Base-by-base conservation (phyloP, 2,888 invertebrate species). In the Lithosia quadra region DNA sequence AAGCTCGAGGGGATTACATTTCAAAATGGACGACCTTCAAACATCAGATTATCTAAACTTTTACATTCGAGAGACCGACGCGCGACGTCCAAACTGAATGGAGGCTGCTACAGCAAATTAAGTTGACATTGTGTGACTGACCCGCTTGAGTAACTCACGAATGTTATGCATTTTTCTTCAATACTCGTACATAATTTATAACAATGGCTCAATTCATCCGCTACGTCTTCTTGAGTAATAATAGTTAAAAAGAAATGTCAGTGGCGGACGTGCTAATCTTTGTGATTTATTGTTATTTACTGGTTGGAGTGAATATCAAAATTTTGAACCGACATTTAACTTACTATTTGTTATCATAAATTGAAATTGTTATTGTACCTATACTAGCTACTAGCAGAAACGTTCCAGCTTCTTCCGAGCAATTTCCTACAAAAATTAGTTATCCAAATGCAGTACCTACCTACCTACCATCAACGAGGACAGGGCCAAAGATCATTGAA, bases 41-140 rank as follows among this genome's bases (percentile, higher is more conserved):
- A 84, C 88, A 87, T 90, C 89, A 88, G 88, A 91, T 90, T 89
- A 91, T 88, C 87, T 87, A 87, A 89, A 91, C 91, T 91, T 91
- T 91, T 92, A 92, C 91, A 89, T 89, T 90, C 79, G 81, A 84
- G 81, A 83, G 77, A 81, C 82, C 85, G 82, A 80, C 82, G 82
- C 84, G 76, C 82, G n/a, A n/a, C n/a, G n/a, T n/a, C n/a, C n/a
- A n/a, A 80, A 79, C 84, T 88, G 86, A 88, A 90, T 88, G 82
- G 85, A 85, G 83, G 81, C 81, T 81, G 83, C 80, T 82, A 79
- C 73, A 84, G 81, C 86, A 86, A 87, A 89, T 88, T 89, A 85
- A 87, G 83, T 85, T 86, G 86, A 90, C 86, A 87, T 88, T 88
- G 85, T 87, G 72, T 81, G 79, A 79, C 76, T 79, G 84, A 82